Percentiles rank a stretch among this genome's conserved stretches.
These are phyloP conservation scores for Amaurobius ferox DNA, from an alignment of 2,888 invertebrate species.

Conservation along the genomic window DNA sequence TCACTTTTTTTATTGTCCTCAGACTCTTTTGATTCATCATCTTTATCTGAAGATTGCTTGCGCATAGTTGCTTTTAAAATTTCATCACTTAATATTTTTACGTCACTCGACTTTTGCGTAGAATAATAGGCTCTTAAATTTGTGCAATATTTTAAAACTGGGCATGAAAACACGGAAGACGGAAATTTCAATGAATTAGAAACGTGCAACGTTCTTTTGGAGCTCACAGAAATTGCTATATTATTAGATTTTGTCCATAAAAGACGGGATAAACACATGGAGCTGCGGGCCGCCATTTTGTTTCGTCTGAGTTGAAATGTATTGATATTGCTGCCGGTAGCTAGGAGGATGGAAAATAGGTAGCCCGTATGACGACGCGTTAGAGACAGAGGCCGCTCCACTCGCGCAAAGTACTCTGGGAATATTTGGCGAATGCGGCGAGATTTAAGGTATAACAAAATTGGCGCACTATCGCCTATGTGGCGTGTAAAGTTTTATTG, in stretches of 20 bases:
- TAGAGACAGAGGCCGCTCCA: no score
- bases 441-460: no score
- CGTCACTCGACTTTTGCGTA: constrained; percentile 38
- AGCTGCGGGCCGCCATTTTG: constrained; percentile 52
- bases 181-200: constrained; percentile 7
- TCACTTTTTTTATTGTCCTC: constrained; percentile 79
- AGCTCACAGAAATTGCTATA: not conserved
- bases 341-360: no score
- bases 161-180: constrained; percentile 20
- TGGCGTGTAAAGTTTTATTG: no score
- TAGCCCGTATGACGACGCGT: no score
- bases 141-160: constrained; percentile 12
- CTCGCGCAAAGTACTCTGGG: no score
- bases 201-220: constrained; percentile 19
- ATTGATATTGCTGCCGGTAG: not conserved
- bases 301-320: not conserved
- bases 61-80: constrained; percentile 40
- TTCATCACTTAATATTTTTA: constrained; percentile 64
- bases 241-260: constrained; percentile 34
- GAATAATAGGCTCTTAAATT: constrained; percentile 10
- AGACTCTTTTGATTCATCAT: constrained; percentile 38
- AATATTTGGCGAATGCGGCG: no score
- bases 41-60: constrained; percentile 36
- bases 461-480: no score
- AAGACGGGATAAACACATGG: constrained; percentile 52